Base-by-base conservation (phyloP, 2,797 vertebrate species). In the Sphaeramia orbicularis region DNA sequence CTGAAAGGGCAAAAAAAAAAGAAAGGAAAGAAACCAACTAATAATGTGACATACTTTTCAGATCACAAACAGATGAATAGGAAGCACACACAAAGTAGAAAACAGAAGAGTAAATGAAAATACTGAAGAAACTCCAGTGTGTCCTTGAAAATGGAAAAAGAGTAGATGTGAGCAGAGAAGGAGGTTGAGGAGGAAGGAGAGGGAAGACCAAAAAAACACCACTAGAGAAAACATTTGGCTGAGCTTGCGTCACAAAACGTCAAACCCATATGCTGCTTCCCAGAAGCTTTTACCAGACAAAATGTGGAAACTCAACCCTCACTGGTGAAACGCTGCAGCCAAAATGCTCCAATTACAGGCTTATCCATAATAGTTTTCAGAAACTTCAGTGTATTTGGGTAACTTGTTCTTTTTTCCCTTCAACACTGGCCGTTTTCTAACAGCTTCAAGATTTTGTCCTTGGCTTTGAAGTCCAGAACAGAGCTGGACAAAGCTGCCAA, bases 251-350 rank as follows among this genome's bases (percentile, higher is more conserved):
- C 82, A 92, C 64, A 65, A 69, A 85, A 89, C 83, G 80, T 88
- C 76, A 89, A 86, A 74, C 54, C 66, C 77, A 88, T 80, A 61
- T 54, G 12, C 55, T 10, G 24, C 74, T 92, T 92, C 85, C 91
- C 89, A 89, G 84, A 93, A 92, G 80, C 73, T 69, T 83, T 72
- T 21, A 84, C 57, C 81, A 83, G 74, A 84, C 64, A 57, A 88
- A 83, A 73, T 82, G 82, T 90, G 92, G 87, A 93, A 93, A 91
- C 74, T 90, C 66, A 86, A 85, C 59, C 81, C 80, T 85, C 67
- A 86, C 68, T 83, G 70, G 82, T 55, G 51, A 67, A 55, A 78
- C 15, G 38, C 42, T 48, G 52, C 47, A 74, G 56, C 69, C 66
- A 63, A 80, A 77, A 82, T 48, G 48, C 49, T 76, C 65, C 90